Evolutionary conservation across 1,140 invertebrate species (phyloP), one percentile per base, ranked within the genome.

Genomic region (Conus ventricosus): DNA sequence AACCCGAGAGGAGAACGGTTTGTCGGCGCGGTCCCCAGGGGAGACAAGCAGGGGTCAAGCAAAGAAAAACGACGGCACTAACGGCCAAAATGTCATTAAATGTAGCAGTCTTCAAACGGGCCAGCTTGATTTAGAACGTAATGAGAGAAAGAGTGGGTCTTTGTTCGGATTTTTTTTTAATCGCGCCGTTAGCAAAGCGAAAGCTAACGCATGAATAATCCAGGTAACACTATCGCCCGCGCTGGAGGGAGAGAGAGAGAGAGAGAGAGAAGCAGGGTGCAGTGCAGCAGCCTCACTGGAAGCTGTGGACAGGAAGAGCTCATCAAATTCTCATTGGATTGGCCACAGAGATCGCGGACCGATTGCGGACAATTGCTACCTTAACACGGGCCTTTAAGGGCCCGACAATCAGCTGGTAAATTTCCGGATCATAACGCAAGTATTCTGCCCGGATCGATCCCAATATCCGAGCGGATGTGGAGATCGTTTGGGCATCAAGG

Each of bases 391-490:
- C 67, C 67, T 71, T 71, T 20, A 71, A 71, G 51, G 15, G 80
- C 39, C 51, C 17, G 51, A 54, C 13, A 81, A 81, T 81, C 80
- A 81, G 80, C 13, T 27, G 51, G 80, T 81, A 54, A 81, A 54
- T 81, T 81, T 81, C 80, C 80, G 80, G 80, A 81, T 51, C 80
- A 81, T 81, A 81, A 54, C 51, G 80, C 80, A 7, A 10, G 13
- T 80, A 25, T 20, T 54, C 67, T 13, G 67, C 67, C 51, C 80
- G 7, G 57, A 87, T 87, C 85, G 54, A 87, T 80, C 27, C 39
- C 75, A 87, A 87, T 87, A 87, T 87, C 85, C 85, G 85, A 87
- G 51, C n/a, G 27, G 71, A 67, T 13, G 51, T 20, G 17, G n/a
- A 53, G 51, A 81, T 81, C 51, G 80, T 81, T 54, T 81, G 80